A percentile compares a stretch with the other conserved stretches of the same genome.
phyloP scores from a whole-genome alignment of 1,140 invertebrate species.

The Ceratoteleas bidentatus region DNA sequence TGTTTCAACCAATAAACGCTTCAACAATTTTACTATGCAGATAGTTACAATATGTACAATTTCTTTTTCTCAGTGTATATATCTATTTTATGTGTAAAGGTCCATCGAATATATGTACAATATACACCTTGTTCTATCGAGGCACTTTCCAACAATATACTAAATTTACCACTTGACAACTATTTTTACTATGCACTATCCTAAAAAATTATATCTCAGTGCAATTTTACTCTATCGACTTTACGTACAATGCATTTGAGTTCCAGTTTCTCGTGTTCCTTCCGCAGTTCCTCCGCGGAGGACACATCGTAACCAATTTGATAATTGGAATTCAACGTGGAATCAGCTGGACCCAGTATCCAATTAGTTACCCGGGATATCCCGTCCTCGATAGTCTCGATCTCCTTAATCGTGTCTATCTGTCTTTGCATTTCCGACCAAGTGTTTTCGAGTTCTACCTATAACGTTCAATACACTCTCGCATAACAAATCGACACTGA shows the following conservation, averaged over 20 bases:
- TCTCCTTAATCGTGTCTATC: conserved; percentile 84
- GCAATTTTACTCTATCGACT: too few relatives aligned
- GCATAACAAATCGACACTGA: background rate
- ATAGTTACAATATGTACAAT: too few relatives aligned
- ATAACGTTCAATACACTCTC: conserved; percentile 1
- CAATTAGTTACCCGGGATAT: conserved; percentile 87
- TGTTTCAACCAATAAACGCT: too few relatives aligned
- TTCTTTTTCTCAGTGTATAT: too few relatives aligned
- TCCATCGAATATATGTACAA: too few relatives aligned
- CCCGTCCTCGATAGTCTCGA: conserved; percentile 84
- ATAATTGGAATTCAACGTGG: conserved; percentile 85
- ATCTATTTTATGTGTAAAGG: too few relatives aligned
- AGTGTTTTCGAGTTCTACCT: conserved; percentile 83
- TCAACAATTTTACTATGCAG: too few relatives aligned
- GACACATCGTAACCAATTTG: conserved; percentile 88
- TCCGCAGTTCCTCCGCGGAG: conserved; percentile 86
- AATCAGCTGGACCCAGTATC: conserved; percentile 89
- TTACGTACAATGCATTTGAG: conserved; percentile 86
- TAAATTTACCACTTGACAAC: too few relatives aligned
- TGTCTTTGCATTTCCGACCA: conserved; percentile 84
- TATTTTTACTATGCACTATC: too few relatives aligned
- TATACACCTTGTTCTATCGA: too few relatives aligned
- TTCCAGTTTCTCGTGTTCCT: conserved; percentile 88
- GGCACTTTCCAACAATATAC: too few relatives aligned
- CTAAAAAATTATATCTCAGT: too few relatives aligned